Evolutionary conservation across 2,113 vertebrate genomes (phyloP), one percentile per base, ranked within the genome.

Genomic region (Ciconia stormi): DNA sequence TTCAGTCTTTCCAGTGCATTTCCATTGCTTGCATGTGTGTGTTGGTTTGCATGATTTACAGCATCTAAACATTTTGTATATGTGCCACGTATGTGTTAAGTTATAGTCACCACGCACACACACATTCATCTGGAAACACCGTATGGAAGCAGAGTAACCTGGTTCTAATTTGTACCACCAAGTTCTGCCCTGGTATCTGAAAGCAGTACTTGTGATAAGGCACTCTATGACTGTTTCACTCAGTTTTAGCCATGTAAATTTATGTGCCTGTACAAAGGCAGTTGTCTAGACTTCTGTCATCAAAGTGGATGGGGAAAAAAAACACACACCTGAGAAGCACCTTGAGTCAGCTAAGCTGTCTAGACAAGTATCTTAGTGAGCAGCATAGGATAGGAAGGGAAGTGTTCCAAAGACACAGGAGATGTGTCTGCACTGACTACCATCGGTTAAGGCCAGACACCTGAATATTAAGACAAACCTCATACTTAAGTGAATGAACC

Each of bases 211-310:
- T 78, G 38, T 14, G 19, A 58, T 70, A 83, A 90, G 32, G 38
- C 40, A 36, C 29, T 49, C 16, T 25, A 2, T 0, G 0, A 38
- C 13, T 36, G 30, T 3, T 73, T 71, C 16, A 25, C 40, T 93
- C 40, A 13, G n/a, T 32, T 78, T 78, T 70, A 62, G 40, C 19
- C 46, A 40, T 7, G 22, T 44, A 42, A 22, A 73, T 7, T 56
- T 21, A 17, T 0, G 14, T 32, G 10, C 16, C 65, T 66, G 44
- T 30, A 38, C 36, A 83, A 63, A 55, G 13, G 23, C 22, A 63
- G 52, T 8, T 55, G 16, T 27, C n/a, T 34, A 22, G 27, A 53
- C 34, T 78, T 18, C 46, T 74, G 55, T 42, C 40, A 59, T 20
- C 50, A 32, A 50, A 82, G 19, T 4, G n/a, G 10, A 18, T 10